Percentiles rank a stretch among this genome's conserved stretches.
Conservation (phyloP, 2,888 invertebrate species). For the Phalera bucephala region DNA sequence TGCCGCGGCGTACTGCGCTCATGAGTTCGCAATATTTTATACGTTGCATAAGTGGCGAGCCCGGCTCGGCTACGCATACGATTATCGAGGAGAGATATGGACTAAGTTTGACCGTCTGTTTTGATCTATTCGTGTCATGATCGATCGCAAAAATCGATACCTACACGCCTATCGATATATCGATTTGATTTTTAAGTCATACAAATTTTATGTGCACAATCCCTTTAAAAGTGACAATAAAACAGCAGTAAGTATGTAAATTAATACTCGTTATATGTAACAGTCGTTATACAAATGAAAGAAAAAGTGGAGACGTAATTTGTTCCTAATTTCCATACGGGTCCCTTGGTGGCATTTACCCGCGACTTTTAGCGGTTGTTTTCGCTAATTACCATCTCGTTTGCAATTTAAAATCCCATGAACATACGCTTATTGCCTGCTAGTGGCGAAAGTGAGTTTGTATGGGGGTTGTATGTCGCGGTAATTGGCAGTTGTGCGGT, state of each 20-base stretch:
- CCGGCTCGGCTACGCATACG: slow-evolving; percentile 53
- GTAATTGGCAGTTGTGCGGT: slow-evolving; percentile 68
- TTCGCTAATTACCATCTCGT: slow-evolving; percentile 81
- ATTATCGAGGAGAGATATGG: slow-evolving; percentile 65
- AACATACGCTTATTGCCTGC: slow-evolving; percentile 44
- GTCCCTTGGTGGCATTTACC: slow-evolving; percentile 66
- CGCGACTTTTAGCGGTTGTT: slow-evolving; percentile 68
- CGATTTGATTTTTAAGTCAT: slow-evolving; percentile 16
- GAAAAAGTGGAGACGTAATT: slow-evolving; percentile 75
- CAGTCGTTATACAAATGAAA: slow-evolving; percentile 67
- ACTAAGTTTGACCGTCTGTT: slow-evolving; percentile 56
- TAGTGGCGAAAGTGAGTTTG: slow-evolving; percentile 64
- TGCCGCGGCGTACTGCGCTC: slow-evolving; percentile 54
- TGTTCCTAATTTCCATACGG: slow-evolving; percentile 79
- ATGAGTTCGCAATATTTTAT: slow-evolving; percentile 77
- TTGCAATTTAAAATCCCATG: slow-evolving; percentile 75
- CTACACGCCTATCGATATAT: slow-evolving; percentile 17
- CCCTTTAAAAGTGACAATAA: slow-evolving; percentile 54
- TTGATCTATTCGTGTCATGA: slow-evolving; percentile 56
- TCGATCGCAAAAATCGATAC: slow-evolving; percentile 42
- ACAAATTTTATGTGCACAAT: slow-evolving; percentile 37
- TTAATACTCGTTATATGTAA: slow-evolving; percentile 65
- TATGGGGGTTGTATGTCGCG: slow-evolving; percentile 57
- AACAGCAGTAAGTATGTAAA: slow-evolving; percentile 66
- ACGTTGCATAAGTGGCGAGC: slow-evolving; percentile 64